Evolutionary conservation across 2,888 invertebrate species (phyloP).

Genomic region (Corythucha ciliata): DNA sequence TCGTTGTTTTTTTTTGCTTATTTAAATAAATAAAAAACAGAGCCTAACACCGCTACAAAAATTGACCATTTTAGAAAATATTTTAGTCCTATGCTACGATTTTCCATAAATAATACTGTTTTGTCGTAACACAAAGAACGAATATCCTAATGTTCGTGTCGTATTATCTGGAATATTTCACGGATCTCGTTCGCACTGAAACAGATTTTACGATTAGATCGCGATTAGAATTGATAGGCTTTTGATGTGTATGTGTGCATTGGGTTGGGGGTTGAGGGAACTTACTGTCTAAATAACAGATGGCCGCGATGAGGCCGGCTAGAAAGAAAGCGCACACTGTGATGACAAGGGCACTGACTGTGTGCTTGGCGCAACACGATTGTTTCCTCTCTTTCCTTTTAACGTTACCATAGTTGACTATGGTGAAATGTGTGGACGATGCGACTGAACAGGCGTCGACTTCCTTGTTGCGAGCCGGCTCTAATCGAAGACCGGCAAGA

Average conservation of each 20-base stretch:
- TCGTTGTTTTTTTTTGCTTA: too few relatives aligned
- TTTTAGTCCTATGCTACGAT: too few relatives aligned
- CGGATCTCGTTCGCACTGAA: constrained; percentile 47
- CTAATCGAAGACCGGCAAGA: constrained; percentile 44
- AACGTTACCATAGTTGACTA: constrained; percentile 59
- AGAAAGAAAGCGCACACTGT: constrained; percentile 75
- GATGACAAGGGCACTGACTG: constrained; percentile 70
- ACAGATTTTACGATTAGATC: too few relatives aligned
- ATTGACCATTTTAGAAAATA: too few relatives aligned
- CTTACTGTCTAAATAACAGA: constrained; percentile 79
- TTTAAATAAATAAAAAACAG: too few relatives aligned
- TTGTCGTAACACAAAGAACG: too few relatives aligned
- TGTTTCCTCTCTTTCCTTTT: constrained; percentile 51
- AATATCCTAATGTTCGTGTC: too few relatives aligned
- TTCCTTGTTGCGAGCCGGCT: constrained; percentile 29
- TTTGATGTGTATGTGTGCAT: background rate
- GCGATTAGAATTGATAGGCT: too few relatives aligned
- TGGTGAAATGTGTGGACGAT: constrained; percentile 79
- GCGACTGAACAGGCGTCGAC: constrained; percentile 63
- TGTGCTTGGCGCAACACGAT: constrained; percentile 65
- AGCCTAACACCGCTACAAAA: too few relatives aligned
- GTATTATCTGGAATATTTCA: constrained; percentile 28
- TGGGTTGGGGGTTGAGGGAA: constrained; percentile 36
- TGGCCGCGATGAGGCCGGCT: constrained; percentile 67
- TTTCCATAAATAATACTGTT: constrained; percentile 2